Evolutionary conservation across 2,888 invertebrate genomes (phyloP), one percentile per base, ranked within the genome.

Genomic region (Ichneumoninae sp.): DNA sequence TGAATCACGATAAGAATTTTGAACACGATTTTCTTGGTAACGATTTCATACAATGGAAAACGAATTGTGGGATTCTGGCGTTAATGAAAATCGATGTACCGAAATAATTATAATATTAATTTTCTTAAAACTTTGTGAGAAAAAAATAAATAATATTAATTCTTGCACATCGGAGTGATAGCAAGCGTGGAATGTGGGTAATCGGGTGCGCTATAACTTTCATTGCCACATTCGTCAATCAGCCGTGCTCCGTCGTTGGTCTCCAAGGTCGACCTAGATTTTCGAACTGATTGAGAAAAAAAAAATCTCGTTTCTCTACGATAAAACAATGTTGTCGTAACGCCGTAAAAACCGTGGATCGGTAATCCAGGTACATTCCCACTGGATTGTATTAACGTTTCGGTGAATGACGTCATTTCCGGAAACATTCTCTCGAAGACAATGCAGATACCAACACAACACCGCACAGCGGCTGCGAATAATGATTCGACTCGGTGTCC

Each of bases 221-320:
- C 71, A 71, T 71, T 71, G 79, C 65, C 65, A 66, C 71, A 73
- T 40, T 79, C 60, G 52, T 79, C 70, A 52, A 70, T 70, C 36
- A 44, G 65, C 71, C 79, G 73, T 71, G 79, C 16, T 60, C 30
- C 36, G 33, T 30, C 33, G 52, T 44, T 73, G 52, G 6, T 66
- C 66, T 54, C 22, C 30, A 54, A 71, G 65, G 71, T 79, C 79
- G 71, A 30, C 65, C 71, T 40, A 71, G 71, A 79, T 79, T 40
- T 73, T 30, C 4, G 26, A 71, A 44, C 1, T 30, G 52, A 71
- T 71, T 36, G 1, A 36, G 33, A 33, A 33, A 50, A 44, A 63
- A 71, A 71, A 71, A 79, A 36, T 40, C 10, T 33, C 40, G 65
- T 71, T 50, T 50, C 63, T 63, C 26, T 26, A 10, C 47, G 33